A percentile compares a stretch with the other conserved stretches of the same genome.
Evolutionary conservation across 2,888 invertebrate species (phyloP).

Genomic region (Ophion ventricosus): DNA sequence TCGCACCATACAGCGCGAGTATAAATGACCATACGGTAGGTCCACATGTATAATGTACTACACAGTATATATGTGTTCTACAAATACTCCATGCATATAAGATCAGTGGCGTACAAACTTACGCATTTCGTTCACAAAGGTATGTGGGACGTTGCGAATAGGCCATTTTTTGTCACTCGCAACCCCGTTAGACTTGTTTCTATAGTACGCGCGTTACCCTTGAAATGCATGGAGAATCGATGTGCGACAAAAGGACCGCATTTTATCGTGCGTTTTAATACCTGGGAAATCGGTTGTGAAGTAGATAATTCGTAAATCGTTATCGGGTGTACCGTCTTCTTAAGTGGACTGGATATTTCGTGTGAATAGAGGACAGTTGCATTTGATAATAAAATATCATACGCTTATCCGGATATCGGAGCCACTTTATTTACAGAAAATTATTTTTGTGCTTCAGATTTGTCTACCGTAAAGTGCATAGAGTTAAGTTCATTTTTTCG

Average conservation of each 20-base stretch:
- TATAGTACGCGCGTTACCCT: constrained; percentile 17
- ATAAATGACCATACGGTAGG: constrained; percentile 61
- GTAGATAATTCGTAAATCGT: not conserved
- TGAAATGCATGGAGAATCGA: not conserved
- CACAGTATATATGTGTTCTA: constrained; percentile 36
- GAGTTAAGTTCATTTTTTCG: not conserved
- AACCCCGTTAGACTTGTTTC: constrained; percentile 32
- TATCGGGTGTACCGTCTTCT: not conserved
- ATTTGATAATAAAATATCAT: not conserved
- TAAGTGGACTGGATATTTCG: not conserved
- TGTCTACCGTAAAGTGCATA: not conserved
- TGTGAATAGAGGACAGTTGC: not conserved
- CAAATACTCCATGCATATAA: constrained; percentile 6
- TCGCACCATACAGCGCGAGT: constrained; percentile 58
- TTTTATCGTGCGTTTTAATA: constrained; percentile 3
- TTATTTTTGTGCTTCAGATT: no score
- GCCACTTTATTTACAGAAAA: not conserved
- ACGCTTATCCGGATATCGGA: not conserved
- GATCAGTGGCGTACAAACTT: constrained; percentile 47
- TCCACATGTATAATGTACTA: constrained; percentile 54
- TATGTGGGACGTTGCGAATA: constrained; percentile 74
- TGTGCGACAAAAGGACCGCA: not conserved
- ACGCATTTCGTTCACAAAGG: constrained; percentile 70
- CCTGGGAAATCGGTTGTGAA: not conserved
- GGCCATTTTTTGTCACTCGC: constrained; percentile 37